Evolutionary conservation across 2,888 invertebrate species (phyloP).

Genomic region (Mythimna pallens): DNA sequence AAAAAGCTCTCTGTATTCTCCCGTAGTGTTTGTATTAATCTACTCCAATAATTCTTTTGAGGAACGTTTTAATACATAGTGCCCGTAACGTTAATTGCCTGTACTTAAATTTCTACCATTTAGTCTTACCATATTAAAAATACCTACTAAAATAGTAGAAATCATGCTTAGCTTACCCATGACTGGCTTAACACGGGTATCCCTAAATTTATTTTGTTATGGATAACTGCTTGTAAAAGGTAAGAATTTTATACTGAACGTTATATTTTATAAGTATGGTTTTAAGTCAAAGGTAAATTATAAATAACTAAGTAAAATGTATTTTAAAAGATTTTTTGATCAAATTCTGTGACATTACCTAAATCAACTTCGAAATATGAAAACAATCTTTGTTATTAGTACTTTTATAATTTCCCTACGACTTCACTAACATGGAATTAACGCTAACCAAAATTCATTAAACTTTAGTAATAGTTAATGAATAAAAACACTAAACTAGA

Average conservation of each 20-base stretch:
- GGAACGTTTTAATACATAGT: conserved; percentile 25
- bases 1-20: neutral
- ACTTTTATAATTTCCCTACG: conserved; percentile 29
- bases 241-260: conserved; percentile 66
- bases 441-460: conserved; percentile 28
- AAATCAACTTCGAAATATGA: too few relatives aligned
- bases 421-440: conserved; percentile 48
- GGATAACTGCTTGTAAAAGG: conserved; percentile 68
- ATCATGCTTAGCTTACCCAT: conserved; percentile 75
- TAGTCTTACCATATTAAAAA: conserved; percentile 41
- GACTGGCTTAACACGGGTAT: conserved; percentile 70
- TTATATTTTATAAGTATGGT: conserved; percentile 23
- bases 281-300: conserved; percentile 22
- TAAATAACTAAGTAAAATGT: neutral
- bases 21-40: neutral
- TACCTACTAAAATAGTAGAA: conserved; percentile 74
- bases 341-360: neutral
- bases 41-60: neutral
- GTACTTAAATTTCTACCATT: conserved; percentile 40
- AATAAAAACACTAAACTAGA: neutral
- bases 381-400: neutral
- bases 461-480: conserved; percentile 3
- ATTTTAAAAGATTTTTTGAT: neutral
- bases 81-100: conserved; percentile 22
- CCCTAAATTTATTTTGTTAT: conserved; percentile 49